Evolutionary conservation across 2,888 invertebrate genomes (phyloP), one percentile per base, ranked within the genome.

Genomic region (Yponomeuta evonymella): DNA sequence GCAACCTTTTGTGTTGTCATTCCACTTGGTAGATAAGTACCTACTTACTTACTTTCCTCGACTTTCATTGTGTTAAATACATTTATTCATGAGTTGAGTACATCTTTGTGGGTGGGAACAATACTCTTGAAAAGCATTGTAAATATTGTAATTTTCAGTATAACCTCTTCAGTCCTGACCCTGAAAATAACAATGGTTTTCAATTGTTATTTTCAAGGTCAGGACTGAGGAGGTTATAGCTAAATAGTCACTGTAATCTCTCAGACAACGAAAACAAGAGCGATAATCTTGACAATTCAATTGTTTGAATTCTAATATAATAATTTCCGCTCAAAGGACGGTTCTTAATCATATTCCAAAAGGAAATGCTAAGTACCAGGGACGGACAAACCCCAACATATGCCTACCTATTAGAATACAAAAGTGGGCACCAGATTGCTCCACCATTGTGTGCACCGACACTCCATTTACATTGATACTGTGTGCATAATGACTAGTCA

Each of bases 341-440:
- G 51, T 15, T 15, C 51, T 4, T 58, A 58, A 58, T 58, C 15
- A 58, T 58, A 15, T 58, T 58, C 51, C 15, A 15, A 58, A 58
- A 58, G 51, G 51, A 58, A 58, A 58, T 58, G 15, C 51, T 58
- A 64, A 58, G 51, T 58, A 58, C 51, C 51, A 15, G 15, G 51
- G 51, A 58, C 15, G 51, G 15, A 86, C 82, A 81, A 78, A 81
- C 79, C 75, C 82, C 83, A 84, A 83, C 82, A 84, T 82, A 83
- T 79, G 83, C 84, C 83, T 81, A 79, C 86, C 88, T 84, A 79
- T 85, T 84, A 78, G 82, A 88, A 88, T 86, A 90, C 89, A 89
- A 89, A 85, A 83, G 78, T 77, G 77, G 75, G 75, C 76, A 78
- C 80, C 76, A 76, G 75, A 81, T 83, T 81, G 79, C 76, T 58